A percentile compares a stretch with the other conserved stretches of the same genome.
Conservation (phyloP, 2,797 vertebrate species). For the Diplodus puntazzo region DNA sequence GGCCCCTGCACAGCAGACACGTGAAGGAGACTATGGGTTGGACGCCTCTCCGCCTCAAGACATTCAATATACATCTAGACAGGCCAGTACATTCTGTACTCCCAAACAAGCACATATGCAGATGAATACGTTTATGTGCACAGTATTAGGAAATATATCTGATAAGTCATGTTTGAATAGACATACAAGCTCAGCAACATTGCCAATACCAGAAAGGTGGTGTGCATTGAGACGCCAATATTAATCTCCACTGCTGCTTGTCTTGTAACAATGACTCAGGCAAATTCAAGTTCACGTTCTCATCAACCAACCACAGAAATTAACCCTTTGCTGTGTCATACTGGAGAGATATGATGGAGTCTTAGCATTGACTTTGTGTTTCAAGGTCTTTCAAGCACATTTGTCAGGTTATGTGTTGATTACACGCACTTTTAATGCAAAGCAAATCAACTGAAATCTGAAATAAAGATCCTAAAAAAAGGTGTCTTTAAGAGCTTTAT, state of each 20-base stretch:
- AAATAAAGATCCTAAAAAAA: too few relatives aligned
- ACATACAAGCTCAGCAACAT: not conserved
- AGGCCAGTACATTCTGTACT: conserved; percentile 56
- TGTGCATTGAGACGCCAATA: conserved; percentile 5
- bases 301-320: not conserved
- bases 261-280: not conserved
- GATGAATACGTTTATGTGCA: conserved; percentile 21
- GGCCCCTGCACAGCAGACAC: conserved; percentile 62
- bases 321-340: not conserved
- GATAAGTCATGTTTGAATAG: not conserved
- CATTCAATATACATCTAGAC: conserved; percentile 52
- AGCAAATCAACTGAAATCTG: too few relatives aligned
- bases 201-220: conserved; percentile 18
- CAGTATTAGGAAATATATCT: not conserved
- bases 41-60: conserved; percentile 57
- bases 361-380: not conserved
- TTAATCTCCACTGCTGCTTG: not conserved
- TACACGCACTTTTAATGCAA: too few relatives aligned
- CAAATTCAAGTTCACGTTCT: not conserved
- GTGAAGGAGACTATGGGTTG: conserved; percentile 64
- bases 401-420: not conserved
- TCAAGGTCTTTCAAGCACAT: not conserved
- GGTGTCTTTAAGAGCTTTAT: too few relatives aligned
- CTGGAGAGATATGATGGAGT: not conserved
- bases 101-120: conserved; percentile 33